Evolutionary conservation across 2,797 vertebrate genomes (phyloP).

Genomic region (Alosa sapidissima): DNA sequence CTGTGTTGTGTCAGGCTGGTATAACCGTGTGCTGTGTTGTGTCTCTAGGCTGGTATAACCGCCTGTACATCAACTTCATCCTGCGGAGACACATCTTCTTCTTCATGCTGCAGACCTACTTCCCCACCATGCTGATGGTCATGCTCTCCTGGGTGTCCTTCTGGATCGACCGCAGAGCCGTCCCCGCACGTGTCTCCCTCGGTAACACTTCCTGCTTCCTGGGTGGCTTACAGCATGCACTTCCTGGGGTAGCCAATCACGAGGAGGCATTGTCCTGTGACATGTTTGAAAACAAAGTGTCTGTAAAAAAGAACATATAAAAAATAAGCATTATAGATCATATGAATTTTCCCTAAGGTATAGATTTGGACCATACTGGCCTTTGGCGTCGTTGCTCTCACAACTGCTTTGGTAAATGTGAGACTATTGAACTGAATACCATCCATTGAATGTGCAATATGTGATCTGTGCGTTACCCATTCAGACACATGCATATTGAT

Average conservation of each 20-base stretch:
- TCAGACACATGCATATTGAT: too few relatives aligned
- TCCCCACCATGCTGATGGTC: constrained; percentile 92
- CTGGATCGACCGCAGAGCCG: constrained; percentile 90
- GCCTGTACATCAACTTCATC: constrained; percentile 92
- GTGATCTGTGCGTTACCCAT: too few relatives aligned
- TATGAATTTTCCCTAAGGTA: too few relatives aligned
- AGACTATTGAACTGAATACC: too few relatives aligned
- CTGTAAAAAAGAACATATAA: too few relatives aligned
- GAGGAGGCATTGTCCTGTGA: not conserved
- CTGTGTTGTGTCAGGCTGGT: not conserved
- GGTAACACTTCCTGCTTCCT: constrained; percentile 65
- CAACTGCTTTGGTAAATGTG: too few relatives aligned
- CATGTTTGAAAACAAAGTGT: not conserved
- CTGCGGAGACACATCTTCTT: constrained; percentile 93
- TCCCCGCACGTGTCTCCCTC: constrained; percentile 88
- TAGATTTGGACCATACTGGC: too few relatives aligned
- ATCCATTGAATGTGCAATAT: too few relatives aligned
- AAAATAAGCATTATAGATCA: too few relatives aligned
- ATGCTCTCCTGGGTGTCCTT: constrained; percentile 96
- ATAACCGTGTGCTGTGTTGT: constrained; percentile 7
- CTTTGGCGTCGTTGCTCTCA: too few relatives aligned
- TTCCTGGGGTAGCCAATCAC: not conserved
- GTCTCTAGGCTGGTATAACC: constrained; percentile 76
- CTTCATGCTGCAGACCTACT: constrained; percentile 94
- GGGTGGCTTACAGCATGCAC: not conserved